A percentile compares a stretch with the other conserved stretches of the same genome.
Conservation (phyloP, 35 echinoderm and acorn worm genomes). For the Ophiothrix spiculata region DNA sequence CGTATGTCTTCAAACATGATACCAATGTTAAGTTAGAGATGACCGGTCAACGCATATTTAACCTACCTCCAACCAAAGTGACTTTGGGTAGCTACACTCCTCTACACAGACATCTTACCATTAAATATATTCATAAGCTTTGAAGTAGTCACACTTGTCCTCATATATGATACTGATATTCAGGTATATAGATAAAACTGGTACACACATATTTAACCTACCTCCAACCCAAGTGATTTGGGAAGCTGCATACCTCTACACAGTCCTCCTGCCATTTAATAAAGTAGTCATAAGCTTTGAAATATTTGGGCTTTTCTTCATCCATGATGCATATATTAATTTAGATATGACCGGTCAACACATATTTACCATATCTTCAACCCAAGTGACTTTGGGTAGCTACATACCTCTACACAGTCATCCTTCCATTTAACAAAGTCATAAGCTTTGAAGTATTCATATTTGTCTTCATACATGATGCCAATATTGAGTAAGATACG, state of each 20-base stretch:
- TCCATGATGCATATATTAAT: background rate
- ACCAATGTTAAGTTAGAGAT: background rate
- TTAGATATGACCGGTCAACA: background rate
- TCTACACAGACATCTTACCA: conserved; percentile 77
- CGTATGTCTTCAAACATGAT: conserved; percentile 70
- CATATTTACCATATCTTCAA: background rate
- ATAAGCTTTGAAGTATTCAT: conserved; percentile 61
- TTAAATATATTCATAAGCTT: conserved; percentile 22
- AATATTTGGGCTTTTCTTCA: background rate
- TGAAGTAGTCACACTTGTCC: background rate
- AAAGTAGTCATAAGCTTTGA: background rate
- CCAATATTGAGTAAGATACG: conserved; percentile 86
- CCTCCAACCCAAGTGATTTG: background rate
- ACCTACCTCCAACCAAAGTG: background rate
- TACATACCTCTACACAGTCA: conserved; percentile 31
- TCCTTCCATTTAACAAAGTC: conserved; percentile 79
- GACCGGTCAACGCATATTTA: background rate
- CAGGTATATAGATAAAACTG: background rate
- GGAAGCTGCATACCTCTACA: background rate
- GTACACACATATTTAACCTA: background rate
- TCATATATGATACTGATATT: background rate
- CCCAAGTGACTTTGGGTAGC: background rate
- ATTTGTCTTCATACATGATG: conserved; percentile 83
- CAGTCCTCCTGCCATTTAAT: conserved; percentile 20
- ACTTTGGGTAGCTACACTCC: conserved; percentile 18